Percentiles rank a stretch among this genome's conserved stretches.
phyloP scores from a whole-genome alignment of 2,888 invertebrate genomes.

The Periphyllus acericola region DNA sequence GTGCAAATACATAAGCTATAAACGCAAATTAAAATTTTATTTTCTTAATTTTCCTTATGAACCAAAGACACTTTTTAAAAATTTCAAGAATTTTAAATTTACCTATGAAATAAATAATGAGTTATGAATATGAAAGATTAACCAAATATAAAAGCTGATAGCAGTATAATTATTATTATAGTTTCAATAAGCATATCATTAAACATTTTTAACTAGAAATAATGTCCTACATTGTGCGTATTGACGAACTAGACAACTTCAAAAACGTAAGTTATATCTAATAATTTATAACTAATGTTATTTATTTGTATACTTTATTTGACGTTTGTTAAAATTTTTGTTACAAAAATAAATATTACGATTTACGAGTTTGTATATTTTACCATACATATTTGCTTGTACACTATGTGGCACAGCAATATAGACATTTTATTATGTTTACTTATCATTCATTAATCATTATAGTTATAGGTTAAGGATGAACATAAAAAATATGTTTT shows the following conservation, averaged over 20 bases:
- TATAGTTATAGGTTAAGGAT: neutral
- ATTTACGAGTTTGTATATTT: conserved; percentile 16
- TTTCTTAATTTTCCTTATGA: too few species aligned
- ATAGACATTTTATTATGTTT: neutral
- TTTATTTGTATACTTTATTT: conserved; percentile 1
- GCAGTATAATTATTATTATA: neutral
- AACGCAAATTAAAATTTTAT: neutral
- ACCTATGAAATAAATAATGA: neutral
- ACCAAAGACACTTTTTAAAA: neutral
- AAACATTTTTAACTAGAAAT: neutral
- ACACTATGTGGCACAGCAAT: neutral
- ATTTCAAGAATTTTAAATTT: neutral
- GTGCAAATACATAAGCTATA: neutral
- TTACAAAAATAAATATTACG: conserved; percentile 4
- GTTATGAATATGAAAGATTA: neutral
- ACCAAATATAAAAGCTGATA: neutral
- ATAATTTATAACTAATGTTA: neutral
- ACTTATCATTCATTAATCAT: neutral
- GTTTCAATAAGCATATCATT: neutral
- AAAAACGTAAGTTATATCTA: conserved; percentile 1
- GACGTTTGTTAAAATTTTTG: neutral
- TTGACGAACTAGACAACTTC: neutral
- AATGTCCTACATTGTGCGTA: neutral
- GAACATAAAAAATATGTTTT: neutral
- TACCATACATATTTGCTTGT: neutral